Conservation (phyloP, 2,888 invertebrate species). For the Diabrotica balteata region DNA sequence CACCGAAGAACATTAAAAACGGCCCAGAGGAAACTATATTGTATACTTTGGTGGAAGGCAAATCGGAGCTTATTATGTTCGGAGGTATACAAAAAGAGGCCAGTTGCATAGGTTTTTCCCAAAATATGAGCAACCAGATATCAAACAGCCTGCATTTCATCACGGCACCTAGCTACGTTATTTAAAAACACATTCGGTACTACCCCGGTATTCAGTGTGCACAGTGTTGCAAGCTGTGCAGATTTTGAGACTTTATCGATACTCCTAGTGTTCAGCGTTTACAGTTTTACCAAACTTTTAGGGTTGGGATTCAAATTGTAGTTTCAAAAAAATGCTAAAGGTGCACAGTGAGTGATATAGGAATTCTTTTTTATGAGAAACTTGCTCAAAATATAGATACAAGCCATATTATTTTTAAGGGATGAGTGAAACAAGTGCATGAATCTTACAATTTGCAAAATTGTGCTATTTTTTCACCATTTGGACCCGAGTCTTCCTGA, state of each 20-base stretch:
- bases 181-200: constrained; percentile 58
- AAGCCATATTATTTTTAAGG: too few species aligned
- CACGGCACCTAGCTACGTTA: constrained; percentile 74
- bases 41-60: constrained; percentile 87
- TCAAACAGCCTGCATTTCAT: constrained; percentile 81
- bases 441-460: too few species aligned
- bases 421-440: too few species aligned
- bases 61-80: constrained; percentile 93
- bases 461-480: too few species aligned
- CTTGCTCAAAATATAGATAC: too few species aligned
- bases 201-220: neutral
- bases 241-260: too few species aligned
- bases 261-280: neutral
- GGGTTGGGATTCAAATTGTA: too few species aligned
- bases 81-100: constrained; percentile 91
- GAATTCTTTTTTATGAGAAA: too few species aligned
- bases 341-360: too few species aligned
- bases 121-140: constrained; percentile 70
- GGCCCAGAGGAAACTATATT: constrained; percentile 87
- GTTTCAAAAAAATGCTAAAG: too few species aligned
- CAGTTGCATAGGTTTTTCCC: constrained; percentile 62
- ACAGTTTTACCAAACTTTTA: neutral
- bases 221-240: neutral
- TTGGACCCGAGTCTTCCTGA: too few species aligned
- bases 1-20: constrained; percentile 65